phyloP scores from a whole-genome alignment of 2,113 vertebrate genomes.

The Rissa tridactyla region DNA sequence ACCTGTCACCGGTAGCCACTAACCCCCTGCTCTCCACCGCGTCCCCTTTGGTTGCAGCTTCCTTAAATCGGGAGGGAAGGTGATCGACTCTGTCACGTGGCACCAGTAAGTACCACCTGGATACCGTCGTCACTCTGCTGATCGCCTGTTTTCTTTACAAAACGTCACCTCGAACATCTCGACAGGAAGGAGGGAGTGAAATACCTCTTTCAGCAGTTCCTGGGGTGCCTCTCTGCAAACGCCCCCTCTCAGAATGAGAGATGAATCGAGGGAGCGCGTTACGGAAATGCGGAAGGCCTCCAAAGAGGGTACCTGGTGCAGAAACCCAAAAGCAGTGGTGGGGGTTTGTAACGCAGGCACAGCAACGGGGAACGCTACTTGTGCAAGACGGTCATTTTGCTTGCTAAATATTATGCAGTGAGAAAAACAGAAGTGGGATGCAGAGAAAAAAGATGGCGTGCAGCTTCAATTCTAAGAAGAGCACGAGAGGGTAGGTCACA shows the following conservation, averaged over 20 bases:
- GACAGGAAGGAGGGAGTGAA: not conserved
- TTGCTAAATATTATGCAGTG: not conserved
- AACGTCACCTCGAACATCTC: not conserved
- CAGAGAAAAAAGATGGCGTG: not conserved
- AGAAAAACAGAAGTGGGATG: not conserved
- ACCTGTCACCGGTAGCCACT: rapidly evolving
- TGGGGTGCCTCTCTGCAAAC: rapidly evolving
- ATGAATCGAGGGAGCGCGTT: rapidly evolving
- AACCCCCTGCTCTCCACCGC: not conserved
- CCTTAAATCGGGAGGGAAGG: constrained; percentile 80
- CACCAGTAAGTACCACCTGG: constrained; percentile 90
- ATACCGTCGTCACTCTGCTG: not conserved
- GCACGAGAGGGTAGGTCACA: rapidly evolving
- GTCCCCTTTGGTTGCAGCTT: constrained; percentile 75
- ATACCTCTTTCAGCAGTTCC: rapidly evolving
- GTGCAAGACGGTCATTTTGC: not conserved
- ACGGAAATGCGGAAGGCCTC: not conserved
- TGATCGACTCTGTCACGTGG: constrained; percentile 87
- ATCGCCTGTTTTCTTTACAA: not conserved
- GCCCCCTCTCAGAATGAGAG: not conserved
- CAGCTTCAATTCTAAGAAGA: not conserved
- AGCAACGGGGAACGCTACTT: not conserved
- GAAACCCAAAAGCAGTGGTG: rapidly evolving
- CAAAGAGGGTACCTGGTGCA: not conserved
- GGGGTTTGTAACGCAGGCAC: rapidly evolving